A percentile compares a stretch with the other conserved stretches of the same genome.
Evolutionary conservation across 2,888 invertebrate genomes (phyloP).

Genomic region (Hemicrepidius hirtus): DNA sequence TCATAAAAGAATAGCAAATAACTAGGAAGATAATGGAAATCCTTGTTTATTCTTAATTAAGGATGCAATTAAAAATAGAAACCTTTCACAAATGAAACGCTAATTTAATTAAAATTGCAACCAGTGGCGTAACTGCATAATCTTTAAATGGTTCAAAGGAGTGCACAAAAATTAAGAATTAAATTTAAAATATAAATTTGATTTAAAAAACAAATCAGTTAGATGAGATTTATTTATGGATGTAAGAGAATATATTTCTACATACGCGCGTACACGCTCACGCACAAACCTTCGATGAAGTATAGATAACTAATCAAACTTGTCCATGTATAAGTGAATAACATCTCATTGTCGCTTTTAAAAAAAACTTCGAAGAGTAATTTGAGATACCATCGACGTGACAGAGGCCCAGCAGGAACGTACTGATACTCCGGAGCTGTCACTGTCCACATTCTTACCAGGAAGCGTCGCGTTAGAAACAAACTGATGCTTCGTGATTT

Average conservation of each 20-base stretch:
- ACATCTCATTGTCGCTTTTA: constrained; percentile 44
- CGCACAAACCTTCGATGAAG: constrained; percentile 4
- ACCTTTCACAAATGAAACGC: too few species aligned
- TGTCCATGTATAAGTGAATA: constrained; percentile 42
- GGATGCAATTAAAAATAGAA: too few species aligned
- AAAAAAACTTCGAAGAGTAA: constrained; percentile 45
- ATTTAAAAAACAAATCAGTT: not conserved
- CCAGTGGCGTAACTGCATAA: too few species aligned
- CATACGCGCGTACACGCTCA: constrained; percentile 2
- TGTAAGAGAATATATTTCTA: not conserved
- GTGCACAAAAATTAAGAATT: too few species aligned
- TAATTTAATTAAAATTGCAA: too few species aligned
- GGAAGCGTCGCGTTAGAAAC: constrained; percentile 52
- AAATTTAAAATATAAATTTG: too few species aligned
- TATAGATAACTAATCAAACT: constrained; percentile 34
- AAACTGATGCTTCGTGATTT: constrained; percentile 54
- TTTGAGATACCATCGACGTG: constrained; percentile 56
- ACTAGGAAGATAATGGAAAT: too few species aligned
- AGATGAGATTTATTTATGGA: not conserved
- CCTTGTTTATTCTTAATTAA: too few species aligned
- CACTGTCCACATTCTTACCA: constrained; percentile 58
- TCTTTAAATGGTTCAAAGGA: too few species aligned
- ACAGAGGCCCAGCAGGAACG: constrained; percentile 57
- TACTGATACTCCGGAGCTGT: constrained; percentile 57
- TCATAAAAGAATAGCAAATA: too few species aligned